Conservation (phyloP, 1,140 invertebrate species). For the Zaprionus davidi region DNA sequence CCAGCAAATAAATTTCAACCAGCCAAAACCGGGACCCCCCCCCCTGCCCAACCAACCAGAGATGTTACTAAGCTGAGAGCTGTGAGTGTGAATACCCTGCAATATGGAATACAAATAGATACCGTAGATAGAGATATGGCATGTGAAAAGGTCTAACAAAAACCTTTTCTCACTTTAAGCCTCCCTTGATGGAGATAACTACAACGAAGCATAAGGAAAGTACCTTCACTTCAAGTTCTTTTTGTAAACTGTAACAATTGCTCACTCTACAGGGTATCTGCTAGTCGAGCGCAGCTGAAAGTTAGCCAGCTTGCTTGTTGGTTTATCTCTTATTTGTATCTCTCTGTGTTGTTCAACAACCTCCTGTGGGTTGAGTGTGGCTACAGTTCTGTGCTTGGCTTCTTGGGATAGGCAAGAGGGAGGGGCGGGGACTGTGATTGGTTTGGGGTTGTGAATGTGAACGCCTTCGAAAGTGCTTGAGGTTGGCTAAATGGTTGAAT, state of each 20-base stretch:
- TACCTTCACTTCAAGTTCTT: too few species aligned
- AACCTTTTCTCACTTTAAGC: not conserved
- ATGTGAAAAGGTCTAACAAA: not conserved
- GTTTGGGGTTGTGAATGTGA: constrained; percentile 22
- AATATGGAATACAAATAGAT: not conserved
- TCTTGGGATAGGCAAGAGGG: not conserved
- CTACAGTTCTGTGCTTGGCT: constrained; percentile 6
- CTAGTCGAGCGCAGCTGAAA: not conserved
- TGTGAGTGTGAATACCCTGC: not conserved
- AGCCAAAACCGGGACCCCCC: not conserved
- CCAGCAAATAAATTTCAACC: constrained; percentile 44
- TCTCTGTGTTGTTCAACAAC: constrained; percentile 17
- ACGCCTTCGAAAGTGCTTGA: constrained; percentile 48
- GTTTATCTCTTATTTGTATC: constrained; percentile 45
- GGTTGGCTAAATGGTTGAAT: constrained; percentile 75
- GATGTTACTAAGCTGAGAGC: not conserved
- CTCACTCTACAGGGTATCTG: not conserved
- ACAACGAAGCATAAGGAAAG: too few species aligned
- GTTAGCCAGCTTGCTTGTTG: constrained; percentile 12
- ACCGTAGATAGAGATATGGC: too few species aligned
- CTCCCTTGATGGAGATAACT: too few species aligned
- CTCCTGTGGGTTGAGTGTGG: constrained; percentile 20
- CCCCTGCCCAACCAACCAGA: not conserved
- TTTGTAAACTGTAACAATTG: too few species aligned
- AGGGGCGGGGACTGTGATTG: not conserved